Evolutionary conservation across 2,888 invertebrate genomes (phyloP).

Genomic region (Chrysina gloriosa): DNA sequence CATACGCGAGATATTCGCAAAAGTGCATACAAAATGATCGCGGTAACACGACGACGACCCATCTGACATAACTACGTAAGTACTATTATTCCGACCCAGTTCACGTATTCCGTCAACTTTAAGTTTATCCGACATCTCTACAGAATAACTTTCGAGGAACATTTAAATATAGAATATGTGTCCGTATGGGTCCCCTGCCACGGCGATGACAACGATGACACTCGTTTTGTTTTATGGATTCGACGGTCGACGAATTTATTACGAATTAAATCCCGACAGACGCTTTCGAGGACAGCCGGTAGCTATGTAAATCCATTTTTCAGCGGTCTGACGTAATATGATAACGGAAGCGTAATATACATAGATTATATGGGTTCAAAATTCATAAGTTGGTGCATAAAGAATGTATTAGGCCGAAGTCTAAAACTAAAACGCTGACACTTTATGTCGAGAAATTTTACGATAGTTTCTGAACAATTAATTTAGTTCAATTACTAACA

Average conservation of each 20-base stretch:
- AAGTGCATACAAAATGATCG: slow-evolving; percentile 7
- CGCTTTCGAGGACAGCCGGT: neutral
- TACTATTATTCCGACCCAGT: slow-evolving; percentile 47
- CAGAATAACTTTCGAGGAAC: slow-evolving; percentile 30
- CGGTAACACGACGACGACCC: slow-evolving; percentile 34
- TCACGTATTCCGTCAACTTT: slow-evolving; percentile 42
- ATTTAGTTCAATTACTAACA: too few relatives aligned
- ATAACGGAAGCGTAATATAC: slow-evolving; percentile 11
- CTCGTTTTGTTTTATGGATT: slow-evolving; percentile 30
- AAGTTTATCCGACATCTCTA: slow-evolving; percentile 28
- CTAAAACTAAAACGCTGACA: neutral
- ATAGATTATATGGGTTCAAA: slow-evolving; percentile 17
- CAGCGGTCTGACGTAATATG: neutral
- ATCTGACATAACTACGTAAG: slow-evolving; percentile 44
- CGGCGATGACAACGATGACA: slow-evolving; percentile 2
- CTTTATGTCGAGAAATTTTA: neutral
- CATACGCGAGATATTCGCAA: neutral
- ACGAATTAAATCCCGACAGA: slow-evolving; percentile 15
- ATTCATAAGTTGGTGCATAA: slow-evolving; percentile 8
- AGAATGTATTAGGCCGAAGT: neutral
- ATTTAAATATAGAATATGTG: slow-evolving; percentile 38
- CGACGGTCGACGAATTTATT: slow-evolving; percentile 20
- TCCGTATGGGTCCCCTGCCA: neutral
- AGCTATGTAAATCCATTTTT: slow-evolving; percentile 8
- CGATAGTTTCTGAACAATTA: too few relatives aligned